phyloP scores from a whole-genome alignment of 2,797 vertebrate genomes.

The Esox masquinongy region DNA sequence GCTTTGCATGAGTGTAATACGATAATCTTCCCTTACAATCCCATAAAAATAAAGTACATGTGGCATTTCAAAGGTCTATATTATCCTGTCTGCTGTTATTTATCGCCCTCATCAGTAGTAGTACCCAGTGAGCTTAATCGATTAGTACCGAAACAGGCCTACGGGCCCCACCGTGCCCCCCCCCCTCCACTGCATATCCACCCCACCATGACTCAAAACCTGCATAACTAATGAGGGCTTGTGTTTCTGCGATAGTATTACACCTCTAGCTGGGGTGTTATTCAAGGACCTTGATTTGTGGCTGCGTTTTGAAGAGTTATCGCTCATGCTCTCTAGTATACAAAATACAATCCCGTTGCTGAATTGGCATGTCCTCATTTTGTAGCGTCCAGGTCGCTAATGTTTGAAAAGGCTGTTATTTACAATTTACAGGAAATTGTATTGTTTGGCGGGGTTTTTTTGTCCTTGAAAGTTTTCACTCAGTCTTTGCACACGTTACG shows the following conservation, averaged over 20 bases:
- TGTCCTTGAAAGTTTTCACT: neutral
- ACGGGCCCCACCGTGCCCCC: constrained; percentile 24
- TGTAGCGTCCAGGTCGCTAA: neutral
- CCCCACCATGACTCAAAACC: constrained; percentile 46
- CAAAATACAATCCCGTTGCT: constrained; percentile 25
- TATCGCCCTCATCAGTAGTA: constrained; percentile 51
- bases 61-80: constrained; percentile 38
- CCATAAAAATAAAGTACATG: constrained; percentile 52
- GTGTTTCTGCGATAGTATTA: constrained; percentile 54
- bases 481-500: neutral
- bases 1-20: constrained; percentile 47
- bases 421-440: neutral
- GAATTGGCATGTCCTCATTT: constrained; percentile 18
- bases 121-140: constrained; percentile 55
- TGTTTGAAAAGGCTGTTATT: constrained; percentile 7
- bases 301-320: constrained; percentile 28
- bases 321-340: constrained; percentile 14
- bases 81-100: constrained; percentile 48
- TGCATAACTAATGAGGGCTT: constrained; percentile 56
- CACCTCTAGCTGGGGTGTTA: constrained; percentile 43
- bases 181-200: neutral
- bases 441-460: no score
- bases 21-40: constrained; percentile 34
- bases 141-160: constrained; percentile 45
- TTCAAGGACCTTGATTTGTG: constrained; percentile 55